phyloP scores from a whole-genome alignment of 2,797 vertebrate genomes.

The Phrynocephalus vlangalii region DNA sequence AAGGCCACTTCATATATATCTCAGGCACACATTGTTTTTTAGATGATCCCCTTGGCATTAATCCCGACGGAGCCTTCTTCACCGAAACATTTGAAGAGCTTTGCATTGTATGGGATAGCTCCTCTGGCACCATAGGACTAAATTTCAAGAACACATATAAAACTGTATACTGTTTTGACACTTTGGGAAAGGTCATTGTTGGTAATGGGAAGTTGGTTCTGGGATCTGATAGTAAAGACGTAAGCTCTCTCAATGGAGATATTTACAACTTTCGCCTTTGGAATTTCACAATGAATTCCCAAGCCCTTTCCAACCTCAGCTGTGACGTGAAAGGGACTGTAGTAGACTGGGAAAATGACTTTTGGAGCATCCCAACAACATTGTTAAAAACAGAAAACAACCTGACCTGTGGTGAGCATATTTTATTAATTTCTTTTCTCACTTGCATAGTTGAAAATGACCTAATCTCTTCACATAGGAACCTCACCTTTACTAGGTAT shows the following conservation, averaged over 20 bases:
- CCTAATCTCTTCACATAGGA: not conserved
- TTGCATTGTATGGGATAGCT: conserved; percentile 84
- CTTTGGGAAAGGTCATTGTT: conserved; percentile 71
- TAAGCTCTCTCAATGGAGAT: conserved; percentile 82
- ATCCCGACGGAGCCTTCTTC: conserved; percentile 76
- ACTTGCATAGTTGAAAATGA: conserved; percentile 40
- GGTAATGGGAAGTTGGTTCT: conserved; percentile 81
- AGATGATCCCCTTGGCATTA: conserved; percentile 68
- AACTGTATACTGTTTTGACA: conserved; percentile 71
- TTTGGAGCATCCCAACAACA: conserved; percentile 87
- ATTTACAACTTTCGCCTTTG: conserved; percentile 96
- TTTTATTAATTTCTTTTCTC: conserved; percentile 52
- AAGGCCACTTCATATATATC: conserved; percentile 78
- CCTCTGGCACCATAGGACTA: conserved; percentile 72
- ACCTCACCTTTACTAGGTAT: conserved; percentile 41
- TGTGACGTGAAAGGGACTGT: conserved; percentile 87
- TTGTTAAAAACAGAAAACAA: conserved; percentile 87
- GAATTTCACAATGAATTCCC: conserved; percentile 83
- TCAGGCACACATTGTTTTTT: conserved; percentile 78
- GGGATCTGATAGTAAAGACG: conserved; percentile 79
- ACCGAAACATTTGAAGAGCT: conserved; percentile 81
- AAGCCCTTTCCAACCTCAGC: conserved; percentile 81
- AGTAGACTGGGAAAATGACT: conserved; percentile 93
- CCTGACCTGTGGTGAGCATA: conserved; percentile 96
- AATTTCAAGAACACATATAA: conserved; percentile 76